Evolutionary conservation across 2,113 vertebrate genomes (phyloP).

Genomic region (Suricata suricatta): DNA sequence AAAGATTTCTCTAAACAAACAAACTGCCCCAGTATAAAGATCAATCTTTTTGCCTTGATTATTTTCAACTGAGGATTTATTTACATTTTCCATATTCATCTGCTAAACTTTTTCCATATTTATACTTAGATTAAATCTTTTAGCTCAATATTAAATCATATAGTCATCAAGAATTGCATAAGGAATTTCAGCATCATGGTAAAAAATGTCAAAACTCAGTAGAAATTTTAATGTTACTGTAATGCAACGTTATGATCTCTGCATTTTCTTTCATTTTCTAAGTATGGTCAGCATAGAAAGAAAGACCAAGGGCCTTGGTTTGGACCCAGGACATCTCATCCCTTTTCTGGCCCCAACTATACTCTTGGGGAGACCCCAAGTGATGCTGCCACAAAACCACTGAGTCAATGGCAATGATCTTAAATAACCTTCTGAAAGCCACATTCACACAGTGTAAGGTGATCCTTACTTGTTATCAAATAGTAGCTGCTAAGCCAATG

Average conservation of each 20-base stretch:
- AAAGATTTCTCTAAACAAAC: slow-evolving; percentile 26
- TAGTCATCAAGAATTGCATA: slow-evolving; percentile 13
- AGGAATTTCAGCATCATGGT: neutral
- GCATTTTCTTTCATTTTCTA: neutral
- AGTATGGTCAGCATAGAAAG: neutral
- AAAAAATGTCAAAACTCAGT: neutral
- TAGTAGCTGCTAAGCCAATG: no score
- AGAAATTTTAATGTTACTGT: neutral
- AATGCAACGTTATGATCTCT: neutral
- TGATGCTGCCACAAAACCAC: neutral
- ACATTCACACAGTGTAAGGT: accelerated
- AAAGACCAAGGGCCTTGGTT: neutral
- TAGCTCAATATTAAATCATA: slow-evolving; percentile 61
- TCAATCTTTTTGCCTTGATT: slow-evolving; percentile 55
- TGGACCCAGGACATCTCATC: neutral
- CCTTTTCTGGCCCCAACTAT: accelerated
- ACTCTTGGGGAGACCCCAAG: neutral
- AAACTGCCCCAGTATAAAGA: slow-evolving; percentile 37
- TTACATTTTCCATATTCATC: slow-evolving; percentile 58
- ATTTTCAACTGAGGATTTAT: slow-evolving; percentile 59
- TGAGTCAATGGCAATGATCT: accelerated
- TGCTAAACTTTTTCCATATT: slow-evolving; percentile 3
- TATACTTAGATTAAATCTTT: slow-evolving; percentile 56
- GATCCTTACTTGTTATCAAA: neutral
- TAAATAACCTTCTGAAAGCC: neutral